These are phyloP conservation scores for Pseudois nayaur DNA, from an alignment of 2,113 vertebrate genomes.

Conservation along the genomic window DNA sequence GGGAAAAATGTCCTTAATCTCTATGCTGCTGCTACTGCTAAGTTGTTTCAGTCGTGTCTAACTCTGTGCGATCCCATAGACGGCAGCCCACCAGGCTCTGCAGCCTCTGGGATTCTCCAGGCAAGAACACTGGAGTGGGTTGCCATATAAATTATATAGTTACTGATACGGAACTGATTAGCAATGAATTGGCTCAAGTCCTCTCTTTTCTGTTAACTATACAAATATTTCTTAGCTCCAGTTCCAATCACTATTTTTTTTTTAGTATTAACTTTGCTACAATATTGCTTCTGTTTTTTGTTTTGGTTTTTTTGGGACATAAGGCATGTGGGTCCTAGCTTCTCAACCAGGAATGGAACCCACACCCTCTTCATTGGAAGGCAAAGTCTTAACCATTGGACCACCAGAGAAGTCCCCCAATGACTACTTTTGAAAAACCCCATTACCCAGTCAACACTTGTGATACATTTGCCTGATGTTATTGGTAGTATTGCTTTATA, in stretches of 20 bases:
- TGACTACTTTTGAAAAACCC: not conserved
- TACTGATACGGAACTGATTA: conserved; percentile 14
- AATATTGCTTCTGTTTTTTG: not conserved
- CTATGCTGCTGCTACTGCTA: not conserved
- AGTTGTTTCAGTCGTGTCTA: no score
- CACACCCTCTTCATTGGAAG: not conserved
- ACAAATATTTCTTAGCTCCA: not conserved
- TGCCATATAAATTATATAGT: not conserved
- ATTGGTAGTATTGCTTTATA: not conserved
- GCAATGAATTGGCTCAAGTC: not conserved
- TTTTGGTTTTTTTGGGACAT: not conserved
- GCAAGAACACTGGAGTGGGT: no score
- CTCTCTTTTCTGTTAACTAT: not conserved
- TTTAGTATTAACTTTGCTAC: not conserved
- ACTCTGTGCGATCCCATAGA: no score
- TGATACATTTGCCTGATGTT: not conserved
- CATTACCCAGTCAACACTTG: not conserved
- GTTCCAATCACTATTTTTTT: not conserved
- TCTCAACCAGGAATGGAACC: not conserved
- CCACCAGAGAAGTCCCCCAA: not conserved
- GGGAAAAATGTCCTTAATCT: conserved; percentile 10
- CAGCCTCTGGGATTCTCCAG: no score
- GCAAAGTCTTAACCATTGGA: not conserved
- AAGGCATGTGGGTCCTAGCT: not conserved
- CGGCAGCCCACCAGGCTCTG: no score